Conservation (phyloP, 1,140 invertebrate genomes). For the Camponotus vicinus region DNA sequence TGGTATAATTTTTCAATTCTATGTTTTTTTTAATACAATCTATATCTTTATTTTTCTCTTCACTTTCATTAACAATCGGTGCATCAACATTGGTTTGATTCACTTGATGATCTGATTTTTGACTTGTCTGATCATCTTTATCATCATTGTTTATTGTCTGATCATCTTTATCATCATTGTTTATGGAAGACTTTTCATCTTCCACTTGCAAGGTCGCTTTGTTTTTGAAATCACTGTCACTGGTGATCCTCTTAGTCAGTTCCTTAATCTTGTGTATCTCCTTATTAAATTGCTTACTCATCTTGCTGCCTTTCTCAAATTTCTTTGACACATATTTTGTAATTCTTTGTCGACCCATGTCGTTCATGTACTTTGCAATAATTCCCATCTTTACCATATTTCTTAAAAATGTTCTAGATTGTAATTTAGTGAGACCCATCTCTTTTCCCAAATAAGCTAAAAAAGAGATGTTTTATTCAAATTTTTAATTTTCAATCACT, state of each 20-base stretch:
- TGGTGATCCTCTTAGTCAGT: conserved; percentile 59
- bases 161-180: not conserved
- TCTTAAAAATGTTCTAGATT: conserved; percentile 85
- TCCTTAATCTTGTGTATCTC: conserved; percentile 84
- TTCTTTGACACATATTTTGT: conserved; percentile 84
- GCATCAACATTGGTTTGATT: not conserved
- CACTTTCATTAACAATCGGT: not conserved
- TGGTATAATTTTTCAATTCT: conserved; percentile 60
- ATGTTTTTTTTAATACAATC: not conserved
- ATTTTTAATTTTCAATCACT: not conserved
- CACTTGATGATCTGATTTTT: not conserved
- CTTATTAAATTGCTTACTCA: conserved; percentile 81
- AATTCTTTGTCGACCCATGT: conserved; percentile 87
- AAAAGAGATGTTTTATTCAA: not conserved
- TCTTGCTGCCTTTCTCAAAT: conserved; percentile 79
- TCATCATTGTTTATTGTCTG: too few species aligned
- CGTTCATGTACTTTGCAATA: conserved; percentile 86
- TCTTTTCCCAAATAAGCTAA: conserved; percentile 77
- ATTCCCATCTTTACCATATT: conserved; percentile 85
- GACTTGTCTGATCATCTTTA: not conserved
- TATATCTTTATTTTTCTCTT: not conserved
- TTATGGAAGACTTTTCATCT: not conserved
- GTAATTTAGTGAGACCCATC: conserved; percentile 86
- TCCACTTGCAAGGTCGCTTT: not conserved
- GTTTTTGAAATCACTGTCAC: conserved; percentile 19